A percentile compares a stretch with the other conserved stretches of the same genome.
phyloP scores from a whole-genome alignment of 2,888 invertebrate species.

The Macrosoma leucophasiata region DNA sequence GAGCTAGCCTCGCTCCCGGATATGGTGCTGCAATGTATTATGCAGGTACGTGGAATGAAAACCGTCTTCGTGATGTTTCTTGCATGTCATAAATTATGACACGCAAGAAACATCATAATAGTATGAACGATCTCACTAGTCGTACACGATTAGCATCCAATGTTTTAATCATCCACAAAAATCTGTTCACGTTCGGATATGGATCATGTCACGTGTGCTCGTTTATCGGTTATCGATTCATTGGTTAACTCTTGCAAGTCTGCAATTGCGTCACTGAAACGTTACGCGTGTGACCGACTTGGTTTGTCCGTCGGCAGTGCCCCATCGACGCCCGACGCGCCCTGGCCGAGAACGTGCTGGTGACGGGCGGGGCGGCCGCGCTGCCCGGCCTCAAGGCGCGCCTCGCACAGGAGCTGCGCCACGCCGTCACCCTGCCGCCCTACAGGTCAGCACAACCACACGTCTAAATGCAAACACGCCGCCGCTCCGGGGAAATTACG shows the following conservation, averaged over 20 bases:
- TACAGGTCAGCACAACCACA: conserved; percentile 65
- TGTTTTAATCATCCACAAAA: too few relatives aligned
- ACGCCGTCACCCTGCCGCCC: conserved; percentile 76
- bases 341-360: conserved; percentile 88
- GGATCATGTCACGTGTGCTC: not conserved
- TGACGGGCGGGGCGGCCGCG: conserved; percentile 91
- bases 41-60: conserved; percentile 74
- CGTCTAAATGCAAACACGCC: not conserved
- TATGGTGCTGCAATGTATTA: conserved; percentile 88
- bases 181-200: not conserved
- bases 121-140: too few relatives aligned
- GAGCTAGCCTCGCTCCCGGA: conserved; percentile 82
- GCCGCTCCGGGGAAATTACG: not conserved
- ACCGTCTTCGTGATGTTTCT: not conserved
- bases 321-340: conserved; percentile 87
- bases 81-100: not conserved
- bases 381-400: conserved; percentile 89
- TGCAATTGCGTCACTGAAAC: too few relatives aligned
- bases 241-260: too few relatives aligned
- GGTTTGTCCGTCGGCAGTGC: conserved; percentile 80
- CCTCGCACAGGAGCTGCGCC: conserved; percentile 83
- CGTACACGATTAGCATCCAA: too few relatives aligned
- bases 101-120: too few relatives aligned
- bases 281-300: too few relatives aligned
- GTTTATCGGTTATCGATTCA: too few relatives aligned